Percentiles rank a stretch among this genome's conserved stretches.
These are phyloP conservation scores for Microctonus aethiopoides DNA, from an alignment of 2,888 invertebrate species.

Conservation along the genomic window DNA sequence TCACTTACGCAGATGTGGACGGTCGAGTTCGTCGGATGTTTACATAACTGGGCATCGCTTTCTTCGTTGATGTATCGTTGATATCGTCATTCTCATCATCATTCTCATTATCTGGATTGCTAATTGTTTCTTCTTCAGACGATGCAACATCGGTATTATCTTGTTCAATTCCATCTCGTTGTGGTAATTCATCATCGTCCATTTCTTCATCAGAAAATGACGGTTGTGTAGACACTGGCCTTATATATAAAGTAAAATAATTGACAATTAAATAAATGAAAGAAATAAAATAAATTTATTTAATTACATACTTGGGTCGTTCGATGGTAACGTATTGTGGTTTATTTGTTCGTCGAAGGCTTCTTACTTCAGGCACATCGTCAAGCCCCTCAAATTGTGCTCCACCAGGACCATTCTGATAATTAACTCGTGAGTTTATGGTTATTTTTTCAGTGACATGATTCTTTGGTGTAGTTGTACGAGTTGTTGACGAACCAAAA, in stretches of 20 bases:
- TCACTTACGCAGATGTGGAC: slow-evolving; percentile 50
- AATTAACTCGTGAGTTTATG: slow-evolving; percentile 47
- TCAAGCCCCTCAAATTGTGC: slow-evolving; percentile 68
- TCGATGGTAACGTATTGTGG: slow-evolving; percentile 81
- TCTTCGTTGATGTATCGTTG: slow-evolving; percentile 12
- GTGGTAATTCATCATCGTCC: slow-evolving; percentile 49
- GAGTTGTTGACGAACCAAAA: slow-evolving; percentile 41
- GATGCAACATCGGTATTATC: slow-evolving; percentile 67
- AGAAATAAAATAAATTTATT: background rate
- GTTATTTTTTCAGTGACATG: slow-evolving; percentile 11
- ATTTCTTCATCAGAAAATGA: slow-evolving; percentile 46
- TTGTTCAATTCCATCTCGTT: slow-evolving; percentile 57
- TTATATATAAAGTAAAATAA: slow-evolving; percentile 38
- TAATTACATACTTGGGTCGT: slow-evolving; percentile 70
- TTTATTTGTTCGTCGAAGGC: slow-evolving; percentile 67
- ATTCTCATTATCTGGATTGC: slow-evolving; percentile 50
- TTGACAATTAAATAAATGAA: slow-evolving; percentile 46
- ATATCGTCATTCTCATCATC: slow-evolving; percentile 34
- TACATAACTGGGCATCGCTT: slow-evolving; percentile 58
- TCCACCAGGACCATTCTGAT: slow-evolving; percentile 70
- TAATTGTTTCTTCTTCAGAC: slow-evolving; percentile 56
- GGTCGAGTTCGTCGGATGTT: slow-evolving; percentile 60
- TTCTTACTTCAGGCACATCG: slow-evolving; percentile 63
- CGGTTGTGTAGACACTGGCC: slow-evolving; percentile 45
- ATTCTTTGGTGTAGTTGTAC: slow-evolving; percentile 31